A percentile compares a stretch with the other conserved stretches of the same genome.
Evolutionary conservation across 1,140 invertebrate genomes (phyloP).

Genomic region (Caenorhabditis inopinata): DNA sequence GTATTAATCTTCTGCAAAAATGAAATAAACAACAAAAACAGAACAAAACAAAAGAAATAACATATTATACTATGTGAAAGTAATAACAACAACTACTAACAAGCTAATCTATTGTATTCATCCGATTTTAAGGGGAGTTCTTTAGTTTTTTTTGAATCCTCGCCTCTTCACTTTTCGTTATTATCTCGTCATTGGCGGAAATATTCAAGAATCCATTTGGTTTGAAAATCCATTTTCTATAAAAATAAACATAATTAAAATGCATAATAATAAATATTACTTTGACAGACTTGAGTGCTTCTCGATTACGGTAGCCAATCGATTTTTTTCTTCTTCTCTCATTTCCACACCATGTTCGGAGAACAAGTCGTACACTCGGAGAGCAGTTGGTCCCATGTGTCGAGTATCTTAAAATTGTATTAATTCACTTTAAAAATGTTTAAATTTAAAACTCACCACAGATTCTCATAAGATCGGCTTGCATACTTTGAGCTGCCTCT

Average conservation of each 20-base stretch:
- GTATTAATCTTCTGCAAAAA: too few species aligned
- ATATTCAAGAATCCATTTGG: constrained; percentile 12
- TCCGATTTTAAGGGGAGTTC: background rate
- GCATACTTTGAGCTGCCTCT: background rate
- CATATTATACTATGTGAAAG: too few species aligned
- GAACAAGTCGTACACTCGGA: background rate
- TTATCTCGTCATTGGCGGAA: background rate
- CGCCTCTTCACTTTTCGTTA: background rate
- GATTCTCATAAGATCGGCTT: background rate
- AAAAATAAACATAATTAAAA: background rate
- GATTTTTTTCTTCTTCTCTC: background rate
- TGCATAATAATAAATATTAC: background rate
- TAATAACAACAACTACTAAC: background rate
- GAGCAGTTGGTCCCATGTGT: constrained; percentile 7
- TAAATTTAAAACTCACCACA: background rate
- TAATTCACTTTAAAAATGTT: background rate
- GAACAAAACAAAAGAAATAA: background rate
- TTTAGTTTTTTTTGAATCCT: background rate
- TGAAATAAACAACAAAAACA: background rate
- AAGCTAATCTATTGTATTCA: background rate
- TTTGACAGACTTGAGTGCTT: background rate
- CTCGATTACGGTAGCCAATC: background rate
- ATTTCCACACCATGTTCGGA: background rate
- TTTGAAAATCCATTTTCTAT: constrained; percentile 27
- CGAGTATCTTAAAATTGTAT: background rate